These are phyloP conservation scores for Regulus satrapa DNA, from an alignment of 2,113 vertebrate genomes.

Conservation along the genomic window DNA sequence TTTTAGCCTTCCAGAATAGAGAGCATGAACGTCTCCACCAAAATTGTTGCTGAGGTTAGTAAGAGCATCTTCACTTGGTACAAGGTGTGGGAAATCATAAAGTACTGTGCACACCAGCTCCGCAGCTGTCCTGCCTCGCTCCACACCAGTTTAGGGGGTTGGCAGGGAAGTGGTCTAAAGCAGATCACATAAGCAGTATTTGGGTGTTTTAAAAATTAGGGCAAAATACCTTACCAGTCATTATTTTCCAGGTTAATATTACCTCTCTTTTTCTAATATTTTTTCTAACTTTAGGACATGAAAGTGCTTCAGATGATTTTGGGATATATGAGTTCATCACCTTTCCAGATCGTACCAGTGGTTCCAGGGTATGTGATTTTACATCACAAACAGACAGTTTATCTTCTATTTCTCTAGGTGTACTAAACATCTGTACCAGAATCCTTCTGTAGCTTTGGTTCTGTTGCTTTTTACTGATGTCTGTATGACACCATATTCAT, in stretches of 20 bases:
- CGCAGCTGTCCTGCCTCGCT: background rate
- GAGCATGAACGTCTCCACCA: background rate
- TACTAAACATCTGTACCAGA: background rate
- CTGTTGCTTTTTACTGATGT: background rate
- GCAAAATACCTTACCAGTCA: background rate
- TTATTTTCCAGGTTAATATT: background rate
- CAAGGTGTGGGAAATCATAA: background rate
- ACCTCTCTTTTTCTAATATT: background rate
- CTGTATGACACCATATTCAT: background rate
- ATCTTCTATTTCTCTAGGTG: background rate
- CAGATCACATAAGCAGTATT: background rate
- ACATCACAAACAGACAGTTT: background rate
- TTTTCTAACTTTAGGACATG: conserved; percentile 80
- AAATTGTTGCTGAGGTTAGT: background rate
- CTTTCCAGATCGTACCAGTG: conserved; percentile 80
- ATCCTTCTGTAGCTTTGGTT: background rate
- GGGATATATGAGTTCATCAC: conserved; percentile 95
- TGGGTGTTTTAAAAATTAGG: background rate
- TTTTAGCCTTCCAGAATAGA: background rate
- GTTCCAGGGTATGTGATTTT: conserved; percentile 77
- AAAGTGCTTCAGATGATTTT: conserved; percentile 92
- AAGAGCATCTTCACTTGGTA: background rate
- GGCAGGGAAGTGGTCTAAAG: background rate
- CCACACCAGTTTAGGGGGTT: background rate
- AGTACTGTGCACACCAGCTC: background rate